Percentiles rank a stretch among this genome's conserved stretches.
Evolutionary conservation across 1,140 invertebrate species (phyloP).

Genomic region (Holcopasites calliopsidis): DNA sequence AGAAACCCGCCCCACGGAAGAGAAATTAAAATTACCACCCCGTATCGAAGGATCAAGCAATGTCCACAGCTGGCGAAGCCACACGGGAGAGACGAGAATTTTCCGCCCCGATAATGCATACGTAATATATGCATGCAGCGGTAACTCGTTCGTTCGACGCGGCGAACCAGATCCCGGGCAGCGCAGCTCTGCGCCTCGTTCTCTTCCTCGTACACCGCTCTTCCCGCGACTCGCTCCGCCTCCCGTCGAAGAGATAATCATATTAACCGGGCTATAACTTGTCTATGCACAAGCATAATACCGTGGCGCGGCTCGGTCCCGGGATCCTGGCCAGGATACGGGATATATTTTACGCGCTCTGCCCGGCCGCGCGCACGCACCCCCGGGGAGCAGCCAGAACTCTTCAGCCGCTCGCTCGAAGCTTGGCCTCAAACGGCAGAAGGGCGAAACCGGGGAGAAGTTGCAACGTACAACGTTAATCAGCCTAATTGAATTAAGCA

Average conservation of each 20-base stretch:
- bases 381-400: conserved; percentile 42
- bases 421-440: conserved; percentile 19
- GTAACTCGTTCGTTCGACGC: conserved; percentile 19
- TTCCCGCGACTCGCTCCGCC: conserved; percentile 38
- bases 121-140: conserved; percentile 29
- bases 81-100: not conserved
- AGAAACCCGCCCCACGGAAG: no score
- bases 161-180: conserved; percentile 24
- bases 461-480: conserved; percentile 78
- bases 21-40: not conserved
- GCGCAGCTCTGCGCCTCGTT: conserved; percentile 34
- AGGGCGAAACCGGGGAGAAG: conserved; percentile 56
- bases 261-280: conserved; percentile 77
- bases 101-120: not conserved
- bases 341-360: conserved; percentile 73
- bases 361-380: conserved; percentile 46
- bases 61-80: not conserved
- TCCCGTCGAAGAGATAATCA: conserved; percentile 78
- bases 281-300: conserved; percentile 79
- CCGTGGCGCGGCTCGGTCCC: conserved; percentile 60
- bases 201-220: conserved; percentile 23
- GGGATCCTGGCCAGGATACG: conserved; percentile 77
- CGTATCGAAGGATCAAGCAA: not conserved
- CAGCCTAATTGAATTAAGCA: conserved; percentile 80
- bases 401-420: conserved; percentile 44